These are phyloP conservation scores for Hoplostethus mediterraneus DNA, from an alignment of 2,797 vertebrate genomes.

Conservation along the genomic window DNA sequence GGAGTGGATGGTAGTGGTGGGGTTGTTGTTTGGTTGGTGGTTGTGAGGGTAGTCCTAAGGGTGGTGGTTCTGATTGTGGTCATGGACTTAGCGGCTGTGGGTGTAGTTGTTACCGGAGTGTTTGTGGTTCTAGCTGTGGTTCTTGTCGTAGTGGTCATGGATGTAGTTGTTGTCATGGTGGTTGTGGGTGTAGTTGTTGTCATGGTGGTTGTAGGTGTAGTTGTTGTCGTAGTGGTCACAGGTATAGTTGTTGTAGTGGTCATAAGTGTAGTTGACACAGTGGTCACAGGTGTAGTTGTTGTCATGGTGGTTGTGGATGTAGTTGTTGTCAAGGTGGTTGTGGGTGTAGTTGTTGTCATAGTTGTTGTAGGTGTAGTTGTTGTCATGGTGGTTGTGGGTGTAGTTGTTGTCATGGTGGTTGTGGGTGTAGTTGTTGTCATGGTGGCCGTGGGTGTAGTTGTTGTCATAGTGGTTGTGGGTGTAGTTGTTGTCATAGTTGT, in stretches of 20 bases:
- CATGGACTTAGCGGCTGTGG: background rate
- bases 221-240: background rate
- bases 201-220: background rate
- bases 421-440: background rate
- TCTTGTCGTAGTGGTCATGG: background rate
- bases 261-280: background rate
- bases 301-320: conserved; percentile 12
- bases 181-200: background rate
- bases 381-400: conserved; percentile 10
- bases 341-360: background rate
- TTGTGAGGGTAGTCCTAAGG: conserved; percentile 26
- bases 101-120: background rate
- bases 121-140: background rate
- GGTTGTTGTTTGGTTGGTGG: conserved; percentile 9
- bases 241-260: background rate
- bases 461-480: no score
- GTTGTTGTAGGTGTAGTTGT: conserved; percentile 4
- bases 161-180: conserved; percentile 8
- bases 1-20: conserved; percentile 42
- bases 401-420: background rate
- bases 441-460: background rate
- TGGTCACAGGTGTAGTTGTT: background rate
- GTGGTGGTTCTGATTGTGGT: conserved; percentile 17
- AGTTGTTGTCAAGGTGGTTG: conserved; percentile 1
- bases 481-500: conserved; percentile 1